Base-by-base conservation (phyloP, 2,113 vertebrate genomes). In the Vanacampus margaritifer region DNA sequence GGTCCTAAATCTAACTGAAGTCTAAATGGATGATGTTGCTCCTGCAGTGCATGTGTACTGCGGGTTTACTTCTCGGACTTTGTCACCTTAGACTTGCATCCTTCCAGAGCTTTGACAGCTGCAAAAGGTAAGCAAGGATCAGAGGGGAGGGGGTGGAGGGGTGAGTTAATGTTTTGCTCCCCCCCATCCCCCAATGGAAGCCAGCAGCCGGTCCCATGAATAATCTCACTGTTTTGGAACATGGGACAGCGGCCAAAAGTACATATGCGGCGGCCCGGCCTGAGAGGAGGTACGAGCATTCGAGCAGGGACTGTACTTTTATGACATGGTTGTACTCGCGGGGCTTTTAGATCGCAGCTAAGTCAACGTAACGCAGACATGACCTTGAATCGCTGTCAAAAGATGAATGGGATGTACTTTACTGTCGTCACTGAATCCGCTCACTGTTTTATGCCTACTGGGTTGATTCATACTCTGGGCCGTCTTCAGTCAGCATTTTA, bases 211-310 rank as follows among this genome's bases (percentile, higher is more conserved):
- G 68, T 68, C 37, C 68, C 60, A 56, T 73, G 67, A 82, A 87
- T 79, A 79, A 81, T 84, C 67, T 26, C 75, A 71, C 71, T 73
- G 73, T 79, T 84, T 77, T 79, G 76, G 80, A 79, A 81, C 66
- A 79, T 72, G 79, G 83, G 78, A 72, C 72, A 60, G 6, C 8
- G 19, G 75, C 81, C 84, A 84, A 73, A 73, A 68, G 37, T 64
- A 67, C 54, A 68, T 72, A 84, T 72, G 68, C 57, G 35, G 73
- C 54, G 56, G 59, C 59, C 58, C 64, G 68, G 61, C 10, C 19
- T 17, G 57, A 8, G 7, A 56, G 54, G 50, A 53, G 68, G 39
- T 63, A 37, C 37, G 32, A 14, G 58, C 74, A 54, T 50, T 35
- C 64, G 10, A 67, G 16, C 14, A 62, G 32, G n/a, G 26, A 65